phyloP scores from a whole-genome alignment of 2,888 invertebrate genomes.

The Drosophila neonasuta region DNA sequence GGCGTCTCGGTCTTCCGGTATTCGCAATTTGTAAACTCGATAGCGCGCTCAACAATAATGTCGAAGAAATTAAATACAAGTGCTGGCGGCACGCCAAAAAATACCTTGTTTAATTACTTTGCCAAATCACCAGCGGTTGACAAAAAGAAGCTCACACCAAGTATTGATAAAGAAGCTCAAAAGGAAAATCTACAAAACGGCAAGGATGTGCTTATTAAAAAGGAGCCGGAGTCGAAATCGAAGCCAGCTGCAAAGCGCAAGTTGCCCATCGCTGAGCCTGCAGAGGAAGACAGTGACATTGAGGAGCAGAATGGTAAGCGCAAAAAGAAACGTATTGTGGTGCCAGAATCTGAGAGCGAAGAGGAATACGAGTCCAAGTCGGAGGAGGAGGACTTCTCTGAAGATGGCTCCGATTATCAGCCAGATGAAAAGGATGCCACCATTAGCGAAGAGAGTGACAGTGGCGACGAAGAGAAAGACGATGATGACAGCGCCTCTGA shows the following conservation, averaged over 20 bases:
- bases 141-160: slow-evolving; percentile 66
- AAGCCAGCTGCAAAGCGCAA: slow-evolving; percentile 61
- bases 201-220: slow-evolving; percentile 13
- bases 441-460: slow-evolving; percentile 47
- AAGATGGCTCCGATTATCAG: slow-evolving; percentile 59
- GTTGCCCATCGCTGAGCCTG: slow-evolving; percentile 37
- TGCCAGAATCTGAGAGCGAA: slow-evolving; percentile 73
- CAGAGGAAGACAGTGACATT: slow-evolving; percentile 38
- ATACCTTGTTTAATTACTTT: slow-evolving; percentile 88
- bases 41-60: slow-evolving; percentile 51
- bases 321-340: slow-evolving; percentile 70
- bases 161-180: slow-evolving; percentile 33
- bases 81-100: slow-evolving; percentile 79
- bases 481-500: slow-evolving; percentile 32
- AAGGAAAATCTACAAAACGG: slow-evolving; percentile 38
- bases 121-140: slow-evolving; percentile 84
- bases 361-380: slow-evolving; percentile 82
- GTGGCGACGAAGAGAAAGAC: slow-evolving; percentile 56
- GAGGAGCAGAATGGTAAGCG: slow-evolving; percentile 83
- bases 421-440: slow-evolving; percentile 48
- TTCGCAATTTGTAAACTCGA: slow-evolving; percentile 9
- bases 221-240: slow-evolving; percentile 28
- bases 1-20: slow-evolving; percentile 49
- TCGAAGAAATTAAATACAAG: slow-evolving; percentile 78
- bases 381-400: slow-evolving; percentile 61